Conservation (phyloP, 2,797 vertebrate genomes). For the Molossus alvarezi region DNA sequence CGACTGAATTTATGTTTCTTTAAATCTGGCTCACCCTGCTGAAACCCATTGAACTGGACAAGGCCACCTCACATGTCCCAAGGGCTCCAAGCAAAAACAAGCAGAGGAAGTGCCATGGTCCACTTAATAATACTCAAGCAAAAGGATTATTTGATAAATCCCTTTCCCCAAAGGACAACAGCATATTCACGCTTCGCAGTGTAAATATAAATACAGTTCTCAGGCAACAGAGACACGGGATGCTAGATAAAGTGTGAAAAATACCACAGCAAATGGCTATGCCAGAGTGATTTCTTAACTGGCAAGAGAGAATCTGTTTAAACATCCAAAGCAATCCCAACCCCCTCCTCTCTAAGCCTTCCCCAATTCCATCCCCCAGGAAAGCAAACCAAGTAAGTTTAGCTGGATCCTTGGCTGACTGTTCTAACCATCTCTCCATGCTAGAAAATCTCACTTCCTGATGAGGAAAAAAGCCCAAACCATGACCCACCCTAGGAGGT, state of each 20-base stretch:
- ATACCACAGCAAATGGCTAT: conserved; percentile 68
- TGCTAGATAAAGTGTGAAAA: conserved; percentile 84
- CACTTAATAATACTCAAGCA: conserved; percentile 89
- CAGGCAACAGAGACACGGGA: conserved; percentile 80
- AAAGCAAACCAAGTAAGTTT: conserved; percentile 70
- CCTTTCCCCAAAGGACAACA: conserved; percentile 86
- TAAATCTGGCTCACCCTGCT: conserved; percentile 87
- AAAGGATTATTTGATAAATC: conserved; percentile 89
- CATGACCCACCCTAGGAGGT: neutral
- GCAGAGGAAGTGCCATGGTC: conserved; percentile 86
- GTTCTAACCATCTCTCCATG: neutral
- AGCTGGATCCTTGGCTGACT: neutral
- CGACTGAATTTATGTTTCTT: conserved; percentile 87
- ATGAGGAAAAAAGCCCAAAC: conserved; percentile 30
- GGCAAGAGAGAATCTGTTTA: conserved; percentile 71
- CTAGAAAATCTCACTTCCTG: neutral
- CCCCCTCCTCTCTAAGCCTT: neutral
- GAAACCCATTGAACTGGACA: conserved; percentile 87
- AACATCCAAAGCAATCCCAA: conserved; percentile 66
- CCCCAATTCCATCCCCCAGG: neutral
- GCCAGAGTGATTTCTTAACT: conserved; percentile 79
- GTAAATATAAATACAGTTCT: conserved; percentile 86
- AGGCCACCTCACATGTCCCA: conserved; percentile 86
- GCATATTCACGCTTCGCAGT: conserved; percentile 71
- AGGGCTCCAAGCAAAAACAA: conserved; percentile 87